phyloP scores from a whole-genome alignment of 2,888 invertebrate species.

The Phaonia tiefii region DNA sequence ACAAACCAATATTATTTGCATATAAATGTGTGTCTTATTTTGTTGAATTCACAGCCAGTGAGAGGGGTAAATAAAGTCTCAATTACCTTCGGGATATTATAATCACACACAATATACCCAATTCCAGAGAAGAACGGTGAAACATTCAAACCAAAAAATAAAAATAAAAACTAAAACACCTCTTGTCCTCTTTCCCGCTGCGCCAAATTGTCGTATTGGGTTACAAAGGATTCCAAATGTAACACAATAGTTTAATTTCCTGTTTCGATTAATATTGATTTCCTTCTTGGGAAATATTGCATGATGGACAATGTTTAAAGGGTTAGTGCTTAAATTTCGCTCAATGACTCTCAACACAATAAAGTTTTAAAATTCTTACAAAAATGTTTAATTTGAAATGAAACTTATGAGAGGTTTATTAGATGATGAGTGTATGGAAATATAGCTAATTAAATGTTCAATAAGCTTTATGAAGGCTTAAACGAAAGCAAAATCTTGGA shows the following conservation, averaged over 20 bases:
- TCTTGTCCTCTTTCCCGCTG: not conserved
- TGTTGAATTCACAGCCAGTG: not conserved
- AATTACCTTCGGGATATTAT: constrained; percentile 59
- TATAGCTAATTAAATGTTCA: too few relatives aligned
- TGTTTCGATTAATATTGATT: constrained; percentile 59
- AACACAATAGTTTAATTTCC: constrained; percentile 63
- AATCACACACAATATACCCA: constrained; percentile 55
- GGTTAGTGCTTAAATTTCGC: too few relatives aligned
- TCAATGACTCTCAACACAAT: too few relatives aligned
- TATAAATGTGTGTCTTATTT: constrained; percentile 4
- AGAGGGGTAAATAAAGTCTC: constrained; percentile 60
- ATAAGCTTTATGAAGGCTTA: too few relatives aligned
- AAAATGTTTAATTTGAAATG: too few relatives aligned
- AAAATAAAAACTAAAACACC: not conserved
- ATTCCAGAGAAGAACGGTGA: constrained; percentile 11
- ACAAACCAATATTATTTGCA: constrained; percentile 34
- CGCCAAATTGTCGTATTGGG: not conserved
- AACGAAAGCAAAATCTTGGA: too few relatives aligned
- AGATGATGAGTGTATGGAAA: too few relatives aligned
- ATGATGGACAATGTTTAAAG: too few relatives aligned
- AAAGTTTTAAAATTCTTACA: too few relatives aligned
- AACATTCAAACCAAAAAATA: not conserved
- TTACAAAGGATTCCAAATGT: constrained; percentile 54
- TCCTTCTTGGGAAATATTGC: constrained; percentile 20
- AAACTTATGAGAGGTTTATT: too few relatives aligned